These are phyloP conservation scores for Steatornis caripensis DNA, from an alignment of 2,113 vertebrate species.

Conservation along the genomic window DNA sequence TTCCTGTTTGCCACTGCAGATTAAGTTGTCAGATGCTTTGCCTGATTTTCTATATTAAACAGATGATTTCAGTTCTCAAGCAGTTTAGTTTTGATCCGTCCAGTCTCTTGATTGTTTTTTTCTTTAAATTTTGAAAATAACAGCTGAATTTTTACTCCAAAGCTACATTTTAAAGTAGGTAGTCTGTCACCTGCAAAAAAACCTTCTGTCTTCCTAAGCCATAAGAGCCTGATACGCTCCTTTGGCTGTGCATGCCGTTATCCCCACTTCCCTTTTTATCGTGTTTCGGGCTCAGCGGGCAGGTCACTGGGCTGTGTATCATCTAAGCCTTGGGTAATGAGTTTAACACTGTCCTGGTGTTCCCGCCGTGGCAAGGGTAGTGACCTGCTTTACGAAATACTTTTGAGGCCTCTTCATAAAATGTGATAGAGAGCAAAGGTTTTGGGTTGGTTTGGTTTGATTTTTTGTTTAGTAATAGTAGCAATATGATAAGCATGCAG, in stretches of 20 bases:
- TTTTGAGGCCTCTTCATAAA: neutral
- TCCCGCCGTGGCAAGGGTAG: neutral
- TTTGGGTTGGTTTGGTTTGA: neutral
- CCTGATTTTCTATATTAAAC: neutral
- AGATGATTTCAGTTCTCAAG: neutral
- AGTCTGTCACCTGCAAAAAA: neutral
- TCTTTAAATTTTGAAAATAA: neutral
- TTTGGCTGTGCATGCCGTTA: neutral
- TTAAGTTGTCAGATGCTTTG: neutral
- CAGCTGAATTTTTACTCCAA: neutral
- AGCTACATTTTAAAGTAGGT: neutral
- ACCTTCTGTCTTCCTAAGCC: rapidly evolving
- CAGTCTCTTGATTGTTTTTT: neutral
- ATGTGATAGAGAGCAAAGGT: neutral
- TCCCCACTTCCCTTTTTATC: neutral
- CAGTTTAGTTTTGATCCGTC: neutral
- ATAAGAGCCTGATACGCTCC: neutral
- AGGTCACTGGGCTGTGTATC: neutral
- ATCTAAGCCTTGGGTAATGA: neutral
- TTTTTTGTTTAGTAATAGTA: neutral
- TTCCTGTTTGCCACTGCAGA: neutral
- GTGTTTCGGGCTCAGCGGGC: neutral
- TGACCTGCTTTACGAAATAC: neutral
- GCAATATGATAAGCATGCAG: neutral
- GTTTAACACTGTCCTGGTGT: neutral